Evolutionary conservation across 2,888 invertebrate genomes (phyloP), one percentile per base, ranked within the genome.

Genomic region (Drosophila prostipennis): DNA sequence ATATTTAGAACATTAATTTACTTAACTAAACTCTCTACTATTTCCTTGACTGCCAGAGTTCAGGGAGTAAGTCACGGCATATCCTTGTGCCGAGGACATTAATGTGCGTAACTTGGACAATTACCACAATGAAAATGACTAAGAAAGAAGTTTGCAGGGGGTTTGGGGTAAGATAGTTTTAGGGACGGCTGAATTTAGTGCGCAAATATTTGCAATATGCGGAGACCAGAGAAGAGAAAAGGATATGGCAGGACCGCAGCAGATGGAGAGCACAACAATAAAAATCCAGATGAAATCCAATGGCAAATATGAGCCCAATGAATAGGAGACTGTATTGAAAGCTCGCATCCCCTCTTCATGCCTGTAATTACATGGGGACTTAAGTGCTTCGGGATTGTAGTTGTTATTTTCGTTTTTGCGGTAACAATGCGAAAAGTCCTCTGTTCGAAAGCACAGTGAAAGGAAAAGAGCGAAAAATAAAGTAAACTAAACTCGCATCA

Each of bases 51-150:
- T 19, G 11, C 13, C 0, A 16, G 3, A 11, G 48, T 48, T 13
- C 3, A 3, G 32, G n/a, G n/a, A n/a, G n/a, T 11, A n/a, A 19
- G 54, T 39, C n/a, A 29, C 19, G n/a, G n/a, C 29, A 48, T 36
- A 51, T 67, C 68, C 45, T 40, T 57, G 39, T 57, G 29, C 45
- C 51, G 19, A 36, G 58, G 67, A 77, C 75, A 75, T 76, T 83
- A 86, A 83, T 83, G 84, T 78, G 73, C 74, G 83, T 76, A 77
- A 76, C 80, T 83, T 64, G 78, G 58, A 81, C 86, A 83, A 86
- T 80, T 80, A 76, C 72, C 67, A 73, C 69, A 72, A 63, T 61
- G 67, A 78, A 69, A 72, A 57, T 54, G 59, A 40, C 70, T 34
- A 14, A 69, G 65, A 57, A 56, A 39, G 37, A 43, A 49, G 26